phyloP scores from a whole-genome alignment of 2,888 invertebrate genomes.

The Apotomis turbidana region DNA sequence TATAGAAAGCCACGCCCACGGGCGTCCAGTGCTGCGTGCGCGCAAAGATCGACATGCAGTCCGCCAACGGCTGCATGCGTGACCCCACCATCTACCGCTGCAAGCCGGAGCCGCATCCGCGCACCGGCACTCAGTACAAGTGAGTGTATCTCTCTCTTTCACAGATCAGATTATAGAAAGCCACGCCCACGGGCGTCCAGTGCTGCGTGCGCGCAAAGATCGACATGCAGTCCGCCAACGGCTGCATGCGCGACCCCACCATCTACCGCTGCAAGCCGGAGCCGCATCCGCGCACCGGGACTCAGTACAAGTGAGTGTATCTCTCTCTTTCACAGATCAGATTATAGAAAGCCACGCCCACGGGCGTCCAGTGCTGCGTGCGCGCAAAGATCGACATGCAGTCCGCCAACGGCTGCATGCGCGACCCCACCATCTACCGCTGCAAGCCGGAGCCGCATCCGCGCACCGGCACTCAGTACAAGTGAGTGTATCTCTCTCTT shows the following conservation, averaged over 20 bases:
- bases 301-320: constrained; percentile 93
- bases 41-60: constrained; percentile 98
- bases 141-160: constrained; percentile 64
- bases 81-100: constrained; percentile 99
- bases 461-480: too few relatives aligned
- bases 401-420: too few relatives aligned
- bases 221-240: constrained; percentile 97
- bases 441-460: too few relatives aligned
- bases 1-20: constrained; percentile 86
- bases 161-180: constrained; percentile 68
- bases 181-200: constrained; percentile 89
- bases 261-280: constrained; percentile 99
- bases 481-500: too few relatives aligned
- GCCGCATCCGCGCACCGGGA: constrained; percentile 96
- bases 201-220: constrained; percentile 99
- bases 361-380: too few relatives aligned
- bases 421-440: too few relatives aligned
- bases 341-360: too few relatives aligned
- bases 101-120: constrained; percentile 97
- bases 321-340: too few relatives aligned
- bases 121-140: constrained; percentile 98
- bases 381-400: too few relatives aligned
- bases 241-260: constrained; percentile 98
- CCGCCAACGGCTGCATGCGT: constrained; percentile 97
- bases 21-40: constrained; percentile 97